Base-by-base conservation (phyloP, 2,113 vertebrate genomes). In the Cromileptes altivelis region DNA sequence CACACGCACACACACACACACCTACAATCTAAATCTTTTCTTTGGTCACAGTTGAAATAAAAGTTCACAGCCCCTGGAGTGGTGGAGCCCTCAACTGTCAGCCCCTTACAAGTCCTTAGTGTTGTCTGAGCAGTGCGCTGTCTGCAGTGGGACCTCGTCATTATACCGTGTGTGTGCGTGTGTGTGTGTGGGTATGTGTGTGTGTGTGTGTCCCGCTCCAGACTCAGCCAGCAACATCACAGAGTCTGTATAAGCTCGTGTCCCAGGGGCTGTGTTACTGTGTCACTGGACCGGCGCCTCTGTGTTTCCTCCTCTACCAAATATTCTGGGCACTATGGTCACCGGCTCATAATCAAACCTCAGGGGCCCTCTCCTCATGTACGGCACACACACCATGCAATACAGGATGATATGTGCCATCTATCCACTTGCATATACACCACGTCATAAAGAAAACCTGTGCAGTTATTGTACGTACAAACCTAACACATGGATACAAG, bases 191-290 rank as follows among this genome's bases (percentile, higher is more conserved):
- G 55, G 70, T 49, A 25, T 64, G 74, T 27, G 71, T 53, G 47
- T 47, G 75, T 65, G 70, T 25, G 60, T 61, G 71, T 76, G 65
- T 65, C 19, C 12, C 17, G 25, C 63, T 85, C 45, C 78, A 87
- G 65, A 75, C 77, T 85, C 81, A 81, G 88, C 90, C 86, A 88
- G 90, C 82, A 83, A 85, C 89, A 92, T 94, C 93, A 95, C 71
- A 94, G 71, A 79, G 79, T 64, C 65, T 65, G 75, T 74, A 70
- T 80, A 81, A 90, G 81, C 77, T 81, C 0, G 50, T 86, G 78
- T 92, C 85, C 83, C 89, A 85, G 80, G 87, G 87, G 87, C 70
- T 88, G 84, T 87, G 90, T 89, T 88, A 89, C 84, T 89, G 81
- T 89, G 64, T 88, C 84, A 87, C 77, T 86, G 79, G 87, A 82